Evolutionary conservation across 2,113 vertebrate species (phyloP).

Genomic region (Pterocles burchelli): DNA sequence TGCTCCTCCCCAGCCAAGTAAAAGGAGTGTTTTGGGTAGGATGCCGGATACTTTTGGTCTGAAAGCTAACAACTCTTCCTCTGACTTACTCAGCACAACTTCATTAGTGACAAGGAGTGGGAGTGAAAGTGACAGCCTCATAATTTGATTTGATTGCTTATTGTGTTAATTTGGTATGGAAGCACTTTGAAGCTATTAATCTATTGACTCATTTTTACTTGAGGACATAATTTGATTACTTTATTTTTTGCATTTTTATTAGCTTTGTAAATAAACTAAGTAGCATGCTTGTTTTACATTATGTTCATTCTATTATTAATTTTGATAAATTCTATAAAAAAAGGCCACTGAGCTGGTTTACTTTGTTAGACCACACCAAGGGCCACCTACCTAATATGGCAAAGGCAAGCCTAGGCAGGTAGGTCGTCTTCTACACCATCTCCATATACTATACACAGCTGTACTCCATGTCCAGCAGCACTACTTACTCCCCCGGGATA

Average conservation of each 20-base stretch:
- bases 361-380: background rate
- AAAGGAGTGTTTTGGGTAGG: background rate
- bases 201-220: conserved; percentile 10
- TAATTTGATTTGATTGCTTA: conserved; percentile 38
- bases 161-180: background rate
- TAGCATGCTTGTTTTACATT: background rate
- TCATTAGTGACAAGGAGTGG: background rate
- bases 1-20: background rate
- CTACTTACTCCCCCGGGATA: background rate
- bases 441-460: background rate
- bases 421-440: background rate
- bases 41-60: background rate
- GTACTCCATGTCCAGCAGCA: background rate
- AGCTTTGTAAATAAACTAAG: conserved; percentile 28
- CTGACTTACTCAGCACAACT: background rate
- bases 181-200: conserved; percentile 30
- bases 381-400: background rate
- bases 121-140: background rate
- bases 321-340: background rate
- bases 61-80: background rate
- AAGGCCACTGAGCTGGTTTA: background rate
- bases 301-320: background rate
- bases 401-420: background rate
- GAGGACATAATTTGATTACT: conserved; percentile 40
- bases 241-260: conserved; percentile 10